Evolutionary conservation across 92 coral and sea anemone species (phyloP).

Genomic region (Umimayanthus kanabou): DNA sequence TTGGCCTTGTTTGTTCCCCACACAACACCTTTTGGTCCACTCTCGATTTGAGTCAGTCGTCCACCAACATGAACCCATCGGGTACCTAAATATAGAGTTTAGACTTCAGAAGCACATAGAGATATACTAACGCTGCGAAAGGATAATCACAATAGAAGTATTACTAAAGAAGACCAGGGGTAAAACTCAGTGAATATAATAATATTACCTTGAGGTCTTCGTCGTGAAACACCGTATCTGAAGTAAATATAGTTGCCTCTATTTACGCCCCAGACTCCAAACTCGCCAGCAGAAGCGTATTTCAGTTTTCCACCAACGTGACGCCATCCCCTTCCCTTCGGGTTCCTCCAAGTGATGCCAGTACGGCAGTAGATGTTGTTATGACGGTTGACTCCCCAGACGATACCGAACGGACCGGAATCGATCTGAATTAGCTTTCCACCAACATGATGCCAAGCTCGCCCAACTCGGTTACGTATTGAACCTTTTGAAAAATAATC

Average conservation of each 20-base stretch:
- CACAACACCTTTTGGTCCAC: conserved; percentile 40
- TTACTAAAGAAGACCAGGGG: too few relatives aligned
- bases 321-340: neutral
- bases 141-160: too few relatives aligned
- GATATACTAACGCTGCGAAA: too few relatives aligned
- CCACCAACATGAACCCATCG: conserved; percentile 34
- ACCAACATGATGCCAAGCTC: neutral
- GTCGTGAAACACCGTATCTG: neutral
- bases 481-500: neutral
- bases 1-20: conserved; percentile 33
- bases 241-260: neutral
- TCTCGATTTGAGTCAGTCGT: conserved; percentile 33
- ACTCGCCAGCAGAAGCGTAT: neutral
- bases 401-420: too few relatives aligned
- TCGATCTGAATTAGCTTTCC: neutral
- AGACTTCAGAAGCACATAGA: too few relatives aligned
- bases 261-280: neutral
- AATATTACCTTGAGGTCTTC: neutral
- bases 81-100: conserved; percentile 1
- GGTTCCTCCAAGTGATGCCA: neutral
- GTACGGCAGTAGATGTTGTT: too few relatives aligned
- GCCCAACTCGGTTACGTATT: neutral
- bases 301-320: neutral
- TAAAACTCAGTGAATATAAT: too few relatives aligned
- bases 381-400: too few relatives aligned